A percentile compares a stretch with the other conserved stretches of the same genome.
phyloP scores from a whole-genome alignment of 2,797 vertebrate genomes.

The Melopsittacus undulatus region DNA sequence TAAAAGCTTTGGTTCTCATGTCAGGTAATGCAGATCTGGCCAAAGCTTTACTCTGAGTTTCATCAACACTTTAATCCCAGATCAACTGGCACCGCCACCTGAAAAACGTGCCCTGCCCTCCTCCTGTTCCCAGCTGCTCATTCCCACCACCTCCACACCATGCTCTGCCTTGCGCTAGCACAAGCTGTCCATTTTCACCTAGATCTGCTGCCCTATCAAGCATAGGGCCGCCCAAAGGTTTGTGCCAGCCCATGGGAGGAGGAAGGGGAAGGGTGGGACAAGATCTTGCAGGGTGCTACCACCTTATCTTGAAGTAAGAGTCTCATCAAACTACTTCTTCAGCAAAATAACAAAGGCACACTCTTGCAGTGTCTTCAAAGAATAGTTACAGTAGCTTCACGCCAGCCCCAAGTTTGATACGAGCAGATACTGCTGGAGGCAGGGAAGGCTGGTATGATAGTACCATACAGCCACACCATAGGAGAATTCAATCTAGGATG shows the following conservation, averaged over 20 bases:
- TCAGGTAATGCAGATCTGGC: not conserved
- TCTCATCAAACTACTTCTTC: not conserved
- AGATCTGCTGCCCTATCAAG: not conserved
- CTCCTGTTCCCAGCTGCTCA: not conserved
- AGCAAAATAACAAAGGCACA: not conserved
- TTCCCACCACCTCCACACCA: constrained; percentile 4
- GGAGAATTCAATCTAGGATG: not conserved
- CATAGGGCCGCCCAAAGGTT: not conserved
- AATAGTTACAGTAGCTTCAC: not conserved
- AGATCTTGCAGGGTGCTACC: not conserved
- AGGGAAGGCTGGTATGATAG: not conserved
- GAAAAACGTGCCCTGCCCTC: not conserved
- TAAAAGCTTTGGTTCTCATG: not conserved
- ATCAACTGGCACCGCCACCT: not conserved
- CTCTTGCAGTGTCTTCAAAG: not conserved
- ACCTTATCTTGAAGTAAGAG: not conserved
- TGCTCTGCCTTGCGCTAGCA: not conserved
- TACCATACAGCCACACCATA: not conserved
- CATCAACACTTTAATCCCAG: constrained; percentile 2
- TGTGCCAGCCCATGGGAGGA: not conserved
- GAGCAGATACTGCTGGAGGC: fast-evolving
- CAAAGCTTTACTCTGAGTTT: constrained; percentile 3
- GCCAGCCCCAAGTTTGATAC: not conserved
- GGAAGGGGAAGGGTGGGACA: not conserved
- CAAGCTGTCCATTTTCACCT: not conserved